Percentiles rank a stretch among this genome's conserved stretches.
These are phyloP conservation scores for Uria aalge DNA, from an alignment of 2,113 vertebrate species.

Conservation along the genomic window DNA sequence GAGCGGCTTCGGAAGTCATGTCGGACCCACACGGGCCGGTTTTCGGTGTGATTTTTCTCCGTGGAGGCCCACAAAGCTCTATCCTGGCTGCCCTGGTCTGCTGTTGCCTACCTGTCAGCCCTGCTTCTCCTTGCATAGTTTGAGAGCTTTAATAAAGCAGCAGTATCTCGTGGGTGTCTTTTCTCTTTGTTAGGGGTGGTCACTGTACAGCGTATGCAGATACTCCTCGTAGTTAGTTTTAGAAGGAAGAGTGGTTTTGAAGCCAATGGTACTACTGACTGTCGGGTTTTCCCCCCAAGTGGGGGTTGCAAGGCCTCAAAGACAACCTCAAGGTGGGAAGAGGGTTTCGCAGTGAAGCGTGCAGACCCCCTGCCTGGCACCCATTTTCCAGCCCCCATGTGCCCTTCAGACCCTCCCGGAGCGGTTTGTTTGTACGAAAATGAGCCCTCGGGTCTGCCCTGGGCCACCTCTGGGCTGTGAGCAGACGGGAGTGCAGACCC, in stretches of 20 bases:
- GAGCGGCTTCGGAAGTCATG: neutral
- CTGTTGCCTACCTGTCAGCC: neutral
- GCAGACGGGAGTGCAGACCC: neutral
- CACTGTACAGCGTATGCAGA: neutral
- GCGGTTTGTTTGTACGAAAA: neutral
- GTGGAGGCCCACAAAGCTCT: neutral
- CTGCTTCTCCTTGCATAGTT: neutral
- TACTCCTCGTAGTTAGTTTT: neutral
- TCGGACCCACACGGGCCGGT: neutral
- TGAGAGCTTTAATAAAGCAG: neutral
- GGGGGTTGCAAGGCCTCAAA: neutral
- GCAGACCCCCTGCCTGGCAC: no score
- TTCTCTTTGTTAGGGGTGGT: neutral
- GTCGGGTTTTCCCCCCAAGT: rapidly evolving
- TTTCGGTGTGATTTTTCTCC: neutral
- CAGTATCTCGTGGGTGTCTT: neutral
- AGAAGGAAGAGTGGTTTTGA: neutral
- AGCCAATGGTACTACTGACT: neutral
- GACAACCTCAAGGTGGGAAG: neutral
- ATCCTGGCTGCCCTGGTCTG: neutral
- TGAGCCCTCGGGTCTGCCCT: rapidly evolving
- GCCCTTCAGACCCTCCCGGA: neutral
- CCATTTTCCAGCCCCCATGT: no score
- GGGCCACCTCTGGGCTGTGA: neutral
- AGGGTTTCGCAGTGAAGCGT: neutral